A percentile compares a stretch with the other conserved stretches of the same genome.
These are phyloP conservation scores for Tetramorium alpestre DNA, from an alignment of 1,140 invertebrate genomes.

Conservation along the genomic window DNA sequence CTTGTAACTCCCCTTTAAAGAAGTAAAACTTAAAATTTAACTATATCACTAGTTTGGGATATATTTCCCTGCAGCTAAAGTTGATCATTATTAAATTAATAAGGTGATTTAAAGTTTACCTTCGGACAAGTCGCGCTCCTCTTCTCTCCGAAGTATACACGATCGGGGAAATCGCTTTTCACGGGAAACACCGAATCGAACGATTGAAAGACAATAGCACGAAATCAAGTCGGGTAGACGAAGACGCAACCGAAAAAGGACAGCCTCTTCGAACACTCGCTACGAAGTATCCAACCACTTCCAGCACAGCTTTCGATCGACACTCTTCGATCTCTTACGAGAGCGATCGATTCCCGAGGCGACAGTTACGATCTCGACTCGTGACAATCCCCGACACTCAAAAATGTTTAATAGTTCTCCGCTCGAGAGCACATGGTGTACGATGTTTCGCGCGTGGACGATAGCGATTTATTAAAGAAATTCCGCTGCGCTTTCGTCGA, in stretches of 20 bases:
- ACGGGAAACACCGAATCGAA: constrained; percentile 45
- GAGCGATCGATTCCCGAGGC: constrained; percentile 35
- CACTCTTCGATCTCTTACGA: constrained; percentile 41
- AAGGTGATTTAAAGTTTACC: constrained; percentile 56
- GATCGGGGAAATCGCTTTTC: constrained; percentile 41
- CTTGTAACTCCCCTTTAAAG: not conserved
- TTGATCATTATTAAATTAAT: constrained; percentile 1
- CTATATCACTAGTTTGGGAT: not conserved
- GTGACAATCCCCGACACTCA: constrained; percentile 39
- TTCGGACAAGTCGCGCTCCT: constrained; percentile 36
- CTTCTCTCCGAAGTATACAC: constrained; percentile 10
- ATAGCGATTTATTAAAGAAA: constrained; percentile 41
- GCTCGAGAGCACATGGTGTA: not conserved
- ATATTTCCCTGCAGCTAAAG: not conserved
- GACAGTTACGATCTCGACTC: constrained; percentile 21
- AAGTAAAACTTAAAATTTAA: constrained; percentile 11
- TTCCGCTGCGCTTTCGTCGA: not conserved
- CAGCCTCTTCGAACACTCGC: constrained; percentile 22
- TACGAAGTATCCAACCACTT: constrained; percentile 37
- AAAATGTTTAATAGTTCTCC: constrained; percentile 2
- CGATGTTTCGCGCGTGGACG: not conserved
- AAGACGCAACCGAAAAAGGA: constrained; percentile 24
- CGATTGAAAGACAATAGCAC: constrained; percentile 55
- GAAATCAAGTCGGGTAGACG: constrained; percentile 40
- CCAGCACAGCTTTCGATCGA: constrained; percentile 38